Evolutionary conservation across 2,888 invertebrate genomes (phyloP).

Genomic region (Dryadula phaetusa): DNA sequence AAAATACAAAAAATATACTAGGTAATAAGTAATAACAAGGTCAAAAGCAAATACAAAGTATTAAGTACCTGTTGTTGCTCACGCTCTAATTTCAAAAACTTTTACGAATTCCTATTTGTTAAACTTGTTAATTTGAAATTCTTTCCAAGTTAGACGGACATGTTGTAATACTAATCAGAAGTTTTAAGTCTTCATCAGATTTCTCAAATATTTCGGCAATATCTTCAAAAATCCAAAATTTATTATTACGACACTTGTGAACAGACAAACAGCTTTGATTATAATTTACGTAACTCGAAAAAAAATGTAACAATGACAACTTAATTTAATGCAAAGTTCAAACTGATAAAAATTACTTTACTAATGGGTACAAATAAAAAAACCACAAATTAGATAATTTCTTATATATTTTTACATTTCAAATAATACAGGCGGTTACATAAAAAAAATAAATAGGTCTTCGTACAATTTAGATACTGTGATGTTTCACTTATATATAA

Average conservation of each 20-base stretch:
- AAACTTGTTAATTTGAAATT: conserved; percentile 2
- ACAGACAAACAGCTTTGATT: not conserved
- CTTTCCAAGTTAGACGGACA: not conserved
- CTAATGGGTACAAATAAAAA: conserved; percentile 49
- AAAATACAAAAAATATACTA: no score
- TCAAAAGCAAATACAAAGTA: no score
- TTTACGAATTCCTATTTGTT: conserved; percentile 4
- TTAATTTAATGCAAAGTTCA: no score
- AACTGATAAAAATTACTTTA: no score
- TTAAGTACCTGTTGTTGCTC: no score
- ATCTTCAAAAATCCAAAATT: not conserved
- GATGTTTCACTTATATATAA: conserved; percentile 53
- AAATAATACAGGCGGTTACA: conserved; percentile 83
- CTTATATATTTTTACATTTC: conserved; percentile 82
- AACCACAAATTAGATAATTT: conserved; percentile 63
- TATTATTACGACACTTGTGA: conserved; percentile 1
- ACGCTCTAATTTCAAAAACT: conserved; percentile 14
- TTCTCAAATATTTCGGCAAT: not conserved
- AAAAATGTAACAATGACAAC: no score
- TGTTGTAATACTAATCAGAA: conserved; percentile 16
- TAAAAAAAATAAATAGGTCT: conserved; percentile 78
- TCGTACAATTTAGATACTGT: conserved; percentile 61
- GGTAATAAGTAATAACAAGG: no score
- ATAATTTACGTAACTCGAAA: not conserved
- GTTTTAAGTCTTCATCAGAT: conserved; percentile 16